Evolutionary conservation across 2,797 vertebrate species (phyloP).

Genomic region (Gallinago stenura): DNA sequence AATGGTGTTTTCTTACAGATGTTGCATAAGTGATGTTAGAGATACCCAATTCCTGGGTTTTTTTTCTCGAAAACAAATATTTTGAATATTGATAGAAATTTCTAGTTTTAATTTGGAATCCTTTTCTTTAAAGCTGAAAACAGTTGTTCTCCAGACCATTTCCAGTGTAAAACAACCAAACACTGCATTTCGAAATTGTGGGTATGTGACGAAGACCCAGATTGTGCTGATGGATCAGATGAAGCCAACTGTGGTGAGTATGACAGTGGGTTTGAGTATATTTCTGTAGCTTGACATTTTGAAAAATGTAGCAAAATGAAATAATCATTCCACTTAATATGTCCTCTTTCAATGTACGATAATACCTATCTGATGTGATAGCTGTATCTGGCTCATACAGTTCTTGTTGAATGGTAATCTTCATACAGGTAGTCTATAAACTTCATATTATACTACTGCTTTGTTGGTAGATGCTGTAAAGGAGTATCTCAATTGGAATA

Average conservation of each 20-base stretch:
- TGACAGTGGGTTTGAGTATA: not conserved
- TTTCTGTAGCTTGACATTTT: not conserved
- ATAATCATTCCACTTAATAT: not conserved
- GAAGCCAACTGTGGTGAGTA: conserved; percentile 97
- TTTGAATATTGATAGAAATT: not conserved
- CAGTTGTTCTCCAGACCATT: conserved; percentile 86
- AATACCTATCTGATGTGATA: not conserved
- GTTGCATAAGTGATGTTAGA: accelerated
- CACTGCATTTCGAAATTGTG: conserved; percentile 98
- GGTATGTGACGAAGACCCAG: conserved; percentile 98
- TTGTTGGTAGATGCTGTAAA: not conserved
- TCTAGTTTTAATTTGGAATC: conserved; percentile 4
- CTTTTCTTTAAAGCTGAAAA: conserved; percentile 82
- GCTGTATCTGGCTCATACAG: not conserved
- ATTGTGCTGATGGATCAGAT: conserved; percentile 96
- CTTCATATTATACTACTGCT: not conserved
- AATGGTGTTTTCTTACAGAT: not conserved
- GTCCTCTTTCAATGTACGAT: not conserved
- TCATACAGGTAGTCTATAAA: not conserved
- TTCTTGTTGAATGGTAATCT: not conserved
- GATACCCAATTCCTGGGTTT: not conserved
- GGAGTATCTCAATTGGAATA: not conserved
- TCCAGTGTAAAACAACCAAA: conserved; percentile 86
- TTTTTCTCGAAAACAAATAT: not conserved
- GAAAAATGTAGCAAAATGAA: not conserved